A percentile compares a stretch with the other conserved stretches of the same genome.
phyloP scores from a whole-genome alignment of 2,113 vertebrate genomes.

The Sylvietta virens region DNA sequence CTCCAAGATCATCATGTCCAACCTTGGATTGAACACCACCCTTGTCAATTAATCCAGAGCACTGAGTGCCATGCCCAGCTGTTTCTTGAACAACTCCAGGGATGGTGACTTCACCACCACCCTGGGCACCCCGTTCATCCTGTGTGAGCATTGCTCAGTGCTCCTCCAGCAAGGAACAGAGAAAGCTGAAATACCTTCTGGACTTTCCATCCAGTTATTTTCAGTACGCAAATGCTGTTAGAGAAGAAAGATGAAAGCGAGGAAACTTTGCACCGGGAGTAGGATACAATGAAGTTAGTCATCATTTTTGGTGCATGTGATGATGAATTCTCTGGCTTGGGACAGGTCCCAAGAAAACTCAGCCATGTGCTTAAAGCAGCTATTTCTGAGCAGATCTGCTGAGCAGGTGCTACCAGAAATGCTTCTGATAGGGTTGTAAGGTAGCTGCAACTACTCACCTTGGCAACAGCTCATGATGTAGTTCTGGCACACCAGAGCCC shows the following conservation, averaged over 20 bases:
- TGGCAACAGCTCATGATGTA: neutral
- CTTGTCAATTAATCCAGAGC: neutral
- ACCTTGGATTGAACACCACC: neutral
- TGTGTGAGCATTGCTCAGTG: neutral
- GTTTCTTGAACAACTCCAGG: neutral
- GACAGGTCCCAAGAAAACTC: neutral
- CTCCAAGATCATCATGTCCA: neutral
- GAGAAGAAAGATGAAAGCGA: neutral
- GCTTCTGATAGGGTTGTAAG: neutral
- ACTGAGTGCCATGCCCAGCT: neutral
- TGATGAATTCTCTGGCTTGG: neutral
- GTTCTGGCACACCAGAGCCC: neutral
- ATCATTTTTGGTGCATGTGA: neutral
- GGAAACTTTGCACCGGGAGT: neutral
- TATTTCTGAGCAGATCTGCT: neutral
- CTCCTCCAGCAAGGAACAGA: neutral
- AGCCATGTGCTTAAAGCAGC: neutral
- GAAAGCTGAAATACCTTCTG: neutral
- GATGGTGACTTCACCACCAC: neutral
- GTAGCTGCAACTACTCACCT: neutral
- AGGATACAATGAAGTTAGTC: neutral
- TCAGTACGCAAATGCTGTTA: neutral
- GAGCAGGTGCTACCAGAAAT: neutral
- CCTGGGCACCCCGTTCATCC: rapidly evolving
- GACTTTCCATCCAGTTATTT: neutral